Percentiles rank a stretch among this genome's conserved stretches.
Conservation (phyloP, 2,797 vertebrate species). For the Myoxocephalus aenaeus region DNA sequence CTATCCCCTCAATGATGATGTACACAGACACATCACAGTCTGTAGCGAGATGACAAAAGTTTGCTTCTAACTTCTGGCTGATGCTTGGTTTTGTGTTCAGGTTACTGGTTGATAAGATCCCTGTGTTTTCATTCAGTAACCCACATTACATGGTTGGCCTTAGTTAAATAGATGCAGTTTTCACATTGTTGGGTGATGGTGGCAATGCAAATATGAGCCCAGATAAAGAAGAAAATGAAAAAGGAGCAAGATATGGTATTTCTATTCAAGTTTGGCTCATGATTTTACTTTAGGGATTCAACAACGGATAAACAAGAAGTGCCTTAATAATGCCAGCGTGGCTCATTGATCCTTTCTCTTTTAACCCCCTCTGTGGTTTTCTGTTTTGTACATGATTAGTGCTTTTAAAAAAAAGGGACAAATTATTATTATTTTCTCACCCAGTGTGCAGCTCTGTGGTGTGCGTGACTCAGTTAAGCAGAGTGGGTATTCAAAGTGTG, state of each 20-base stretch:
- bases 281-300: slow-evolving; percentile 6
- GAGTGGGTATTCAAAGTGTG: slow-evolving; percentile 41
- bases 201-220: slow-evolving; percentile 46
- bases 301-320: neutral
- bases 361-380: neutral
- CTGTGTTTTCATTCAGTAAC: neutral
- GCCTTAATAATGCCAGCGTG: neutral
- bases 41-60: slow-evolving; percentile 21
- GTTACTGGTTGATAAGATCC: slow-evolving; percentile 1
- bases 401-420: slow-evolving; percentile 34
- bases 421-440: slow-evolving; percentile 29
- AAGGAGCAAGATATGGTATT: neutral
- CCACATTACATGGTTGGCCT: slow-evolving; percentile 3
- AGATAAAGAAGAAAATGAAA: slow-evolving; percentile 41
- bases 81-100: neutral
- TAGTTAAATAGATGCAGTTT: slow-evolving; percentile 31
- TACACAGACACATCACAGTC: slow-evolving; percentile 16
- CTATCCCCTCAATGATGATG: slow-evolving; percentile 10
- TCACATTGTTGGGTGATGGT: slow-evolving; percentile 21
- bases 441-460: slow-evolving; percentile 12
- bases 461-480: slow-evolving; percentile 32
- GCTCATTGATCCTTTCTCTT: neutral
- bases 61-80: neutral
- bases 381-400: slow-evolving; percentile 9
- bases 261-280: neutral